Conservation (phyloP, 2,888 invertebrate genomes). For the Conchocele bisecta region DNA sequence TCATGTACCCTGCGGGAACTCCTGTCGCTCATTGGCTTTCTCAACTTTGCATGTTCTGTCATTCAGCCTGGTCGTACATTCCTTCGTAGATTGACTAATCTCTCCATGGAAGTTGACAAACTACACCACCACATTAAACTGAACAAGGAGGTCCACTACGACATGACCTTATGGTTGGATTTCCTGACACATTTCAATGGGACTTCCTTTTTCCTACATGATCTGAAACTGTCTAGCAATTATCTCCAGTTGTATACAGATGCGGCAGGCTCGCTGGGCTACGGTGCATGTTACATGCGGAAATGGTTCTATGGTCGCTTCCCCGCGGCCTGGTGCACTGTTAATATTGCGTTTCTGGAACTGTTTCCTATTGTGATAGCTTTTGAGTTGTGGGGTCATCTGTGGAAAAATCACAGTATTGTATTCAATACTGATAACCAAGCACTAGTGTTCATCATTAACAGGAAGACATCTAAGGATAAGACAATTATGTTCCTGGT, state of each 20-base stretch:
- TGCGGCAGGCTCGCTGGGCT: too few relatives aligned
- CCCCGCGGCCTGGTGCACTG: too few relatives aligned
- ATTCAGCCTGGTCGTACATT: slow-evolving; percentile 21
- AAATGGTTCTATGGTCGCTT: too few relatives aligned
- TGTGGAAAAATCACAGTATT: slow-evolving; percentile 23
- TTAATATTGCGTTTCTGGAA: slow-evolving; percentile 18
- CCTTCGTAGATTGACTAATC: background rate
- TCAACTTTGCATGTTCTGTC: slow-evolving; percentile 25
- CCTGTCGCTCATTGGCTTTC: slow-evolving; percentile 17
- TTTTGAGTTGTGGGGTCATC: slow-evolving; percentile 30
- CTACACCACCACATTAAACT: slow-evolving; percentile 18
- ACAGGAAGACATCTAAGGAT: slow-evolving; percentile 40
- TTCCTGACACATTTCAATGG: slow-evolving; percentile 31
- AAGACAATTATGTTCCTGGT: slow-evolving; percentile 29
- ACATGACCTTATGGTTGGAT: slow-evolving; percentile 12
- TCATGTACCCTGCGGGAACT: slow-evolving; percentile 7
- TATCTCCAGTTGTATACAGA: slow-evolving; percentile 19
- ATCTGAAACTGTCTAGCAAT: background rate
- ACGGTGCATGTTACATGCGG: too few relatives aligned
- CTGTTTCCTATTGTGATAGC: slow-evolving; percentile 40
- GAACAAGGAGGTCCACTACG: slow-evolving; percentile 22
- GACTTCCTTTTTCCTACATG: slow-evolving; percentile 9
- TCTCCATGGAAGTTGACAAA: background rate
- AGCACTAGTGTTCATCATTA: slow-evolving; percentile 39
- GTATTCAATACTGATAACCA: slow-evolving; percentile 40